Conservation (phyloP, 2,888 invertebrate species). For the Sinopyrophorus schimmeli region DNA sequence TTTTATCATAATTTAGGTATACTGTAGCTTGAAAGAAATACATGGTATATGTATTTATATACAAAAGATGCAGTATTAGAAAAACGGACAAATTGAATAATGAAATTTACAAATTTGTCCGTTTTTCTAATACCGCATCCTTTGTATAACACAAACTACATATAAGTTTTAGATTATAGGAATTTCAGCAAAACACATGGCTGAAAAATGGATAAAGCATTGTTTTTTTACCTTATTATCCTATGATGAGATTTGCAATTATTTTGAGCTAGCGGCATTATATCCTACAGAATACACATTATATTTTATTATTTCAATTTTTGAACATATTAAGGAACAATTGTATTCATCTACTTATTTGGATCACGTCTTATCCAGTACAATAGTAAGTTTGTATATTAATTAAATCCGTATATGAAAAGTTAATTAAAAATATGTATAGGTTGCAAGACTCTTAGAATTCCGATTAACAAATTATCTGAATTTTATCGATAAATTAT, state of each 20-base stretch:
- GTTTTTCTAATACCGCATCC: no score
- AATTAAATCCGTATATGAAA: no score
- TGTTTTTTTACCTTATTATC: conserved; percentile 37
- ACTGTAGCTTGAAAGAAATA: no score
- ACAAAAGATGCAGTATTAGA: no score
- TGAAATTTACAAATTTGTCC: no score
- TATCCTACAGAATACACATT: conserved; percentile 36
- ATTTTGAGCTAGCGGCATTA: conserved; percentile 32
- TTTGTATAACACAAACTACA: no score
- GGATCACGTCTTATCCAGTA: conserved; percentile 16
- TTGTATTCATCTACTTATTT: conserved; percentile 32
- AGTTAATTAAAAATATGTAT: no score
- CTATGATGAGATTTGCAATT: conserved; percentile 40
- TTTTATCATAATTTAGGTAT: no score
- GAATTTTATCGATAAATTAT: conserved; percentile 34
- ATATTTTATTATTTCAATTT: conserved; percentile 35
- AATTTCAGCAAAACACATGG: conserved; percentile 23
- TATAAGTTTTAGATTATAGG: conserved; percentile 32
- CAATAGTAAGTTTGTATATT: conserved; percentile 35
- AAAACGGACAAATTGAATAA: no score
- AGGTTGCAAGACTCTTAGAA: no score
- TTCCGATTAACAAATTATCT: conserved; percentile 33
- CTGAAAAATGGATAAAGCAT: conserved; percentile 36
- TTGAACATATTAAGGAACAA: conserved; percentile 28
- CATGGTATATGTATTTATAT: no score